These are phyloP conservation scores for Hyles lineata DNA, from an alignment of 2,888 invertebrate species.

Conservation along the genomic window DNA sequence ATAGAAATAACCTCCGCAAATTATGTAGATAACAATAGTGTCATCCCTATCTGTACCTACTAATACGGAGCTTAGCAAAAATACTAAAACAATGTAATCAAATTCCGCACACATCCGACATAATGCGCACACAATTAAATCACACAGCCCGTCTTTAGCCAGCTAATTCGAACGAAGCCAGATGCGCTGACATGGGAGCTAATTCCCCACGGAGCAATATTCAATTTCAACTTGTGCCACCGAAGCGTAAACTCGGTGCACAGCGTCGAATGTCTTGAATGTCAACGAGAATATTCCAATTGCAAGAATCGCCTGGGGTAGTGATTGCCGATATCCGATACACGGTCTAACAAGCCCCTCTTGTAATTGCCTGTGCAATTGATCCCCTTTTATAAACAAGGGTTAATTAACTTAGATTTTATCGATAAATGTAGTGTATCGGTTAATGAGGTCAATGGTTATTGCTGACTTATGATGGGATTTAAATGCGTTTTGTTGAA, in stretches of 20 bases:
- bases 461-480: too few species aligned
- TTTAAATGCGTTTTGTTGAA: too few species aligned
- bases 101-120: background rate
- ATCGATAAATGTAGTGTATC: constrained; percentile 1
- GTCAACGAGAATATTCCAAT: constrained; percentile 25
- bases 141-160: background rate
- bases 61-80: background rate
- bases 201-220: constrained; percentile 14
- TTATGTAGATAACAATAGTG: too few species aligned
- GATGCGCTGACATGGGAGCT: background rate
- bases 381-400: constrained; percentile 15
- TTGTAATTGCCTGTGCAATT: constrained; percentile 27
- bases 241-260: constrained; percentile 15
- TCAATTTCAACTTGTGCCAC: constrained; percentile 17
- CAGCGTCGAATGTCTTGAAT: constrained; percentile 21
- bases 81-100: background rate
- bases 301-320: constrained; percentile 12
- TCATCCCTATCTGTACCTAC: background rate
- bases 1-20: too few species aligned
- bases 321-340: constrained; percentile 28
- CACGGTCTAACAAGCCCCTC: constrained; percentile 11
- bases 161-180: background rate
- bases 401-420: constrained; percentile 2
- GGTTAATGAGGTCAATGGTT: too few species aligned
- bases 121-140: background rate